A percentile compares a stretch with the other conserved stretches of the same genome.
Evolutionary conservation across 2,113 vertebrate genomes (phyloP).

Genomic region (Acanthisitta chloris): DNA sequence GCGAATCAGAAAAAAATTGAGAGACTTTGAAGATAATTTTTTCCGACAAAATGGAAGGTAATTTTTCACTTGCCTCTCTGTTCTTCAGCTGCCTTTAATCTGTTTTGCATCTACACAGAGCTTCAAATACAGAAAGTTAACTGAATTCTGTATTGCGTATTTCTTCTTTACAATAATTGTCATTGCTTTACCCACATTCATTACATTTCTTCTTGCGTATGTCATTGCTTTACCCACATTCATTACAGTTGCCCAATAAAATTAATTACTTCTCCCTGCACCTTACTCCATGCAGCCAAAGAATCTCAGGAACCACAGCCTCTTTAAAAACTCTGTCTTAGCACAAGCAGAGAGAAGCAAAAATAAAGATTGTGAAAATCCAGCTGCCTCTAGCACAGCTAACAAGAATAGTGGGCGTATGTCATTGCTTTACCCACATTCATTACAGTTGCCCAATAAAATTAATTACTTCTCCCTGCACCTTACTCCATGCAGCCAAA

Average conservation of each 20-base stretch:
- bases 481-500: no score
- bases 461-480: not conserved
- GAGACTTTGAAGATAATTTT: constrained; percentile 97
- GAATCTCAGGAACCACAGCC: not conserved
- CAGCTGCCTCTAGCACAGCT: not conserved
- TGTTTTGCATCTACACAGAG: not conserved
- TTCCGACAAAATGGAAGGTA: constrained; percentile 96
- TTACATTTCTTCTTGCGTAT: no score
- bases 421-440: not conserved
- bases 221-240: not conserved
- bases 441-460: not conserved
- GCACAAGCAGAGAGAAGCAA: not conserved
- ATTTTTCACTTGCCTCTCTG: not conserved
- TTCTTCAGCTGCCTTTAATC: not conserved
- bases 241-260: not conserved
- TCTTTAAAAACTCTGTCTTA: not conserved
- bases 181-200: not conserved
- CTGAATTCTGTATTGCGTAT: not conserved
- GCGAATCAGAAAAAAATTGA: constrained; percentile 89
- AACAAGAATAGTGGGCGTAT: not conserved
- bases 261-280: not conserved
- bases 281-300: no score
- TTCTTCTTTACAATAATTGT: not conserved
- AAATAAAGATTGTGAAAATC: not conserved
- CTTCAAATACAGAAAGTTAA: not conserved